Percentiles rank a stretch among this genome's conserved stretches.
Evolutionary conservation across 2,888 invertebrate species (phyloP).

Genomic region (Callyntrura sp.): DNA sequence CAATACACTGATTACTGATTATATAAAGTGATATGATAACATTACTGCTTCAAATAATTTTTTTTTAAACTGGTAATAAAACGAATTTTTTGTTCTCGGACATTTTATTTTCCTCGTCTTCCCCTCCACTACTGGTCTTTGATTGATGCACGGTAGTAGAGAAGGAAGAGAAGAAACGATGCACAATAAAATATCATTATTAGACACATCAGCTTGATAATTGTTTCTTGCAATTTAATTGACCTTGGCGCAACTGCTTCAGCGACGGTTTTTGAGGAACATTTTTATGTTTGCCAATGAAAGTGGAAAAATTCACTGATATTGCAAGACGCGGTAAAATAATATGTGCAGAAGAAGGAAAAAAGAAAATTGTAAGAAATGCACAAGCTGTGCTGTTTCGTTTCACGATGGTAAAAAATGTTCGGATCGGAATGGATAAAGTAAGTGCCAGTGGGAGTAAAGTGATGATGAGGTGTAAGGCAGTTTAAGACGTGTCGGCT

Average conservation of each 20-base stretch:
- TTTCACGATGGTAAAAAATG: too few species aligned
- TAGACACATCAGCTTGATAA: conserved; percentile 47
- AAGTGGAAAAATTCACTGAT: conserved; percentile 28
- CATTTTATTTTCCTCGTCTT: background rate
- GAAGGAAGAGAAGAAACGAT: too few species aligned
- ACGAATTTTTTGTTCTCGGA: conserved; percentile 9
- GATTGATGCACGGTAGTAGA: background rate
- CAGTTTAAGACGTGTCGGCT: too few species aligned
- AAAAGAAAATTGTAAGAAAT: background rate
- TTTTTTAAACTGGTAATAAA: background rate
- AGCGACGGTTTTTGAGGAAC: background rate
- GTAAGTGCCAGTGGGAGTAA: conserved; percentile 21
- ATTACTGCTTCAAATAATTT: background rate
- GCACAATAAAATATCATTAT: conserved; percentile 41
- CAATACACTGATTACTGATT: background rate
- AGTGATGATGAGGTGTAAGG: conserved; percentile 47
- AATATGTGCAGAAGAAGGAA: background rate
- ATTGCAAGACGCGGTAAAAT: too few species aligned
- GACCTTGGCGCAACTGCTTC: conserved; percentile 31
- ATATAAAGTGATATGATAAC: too few species aligned
- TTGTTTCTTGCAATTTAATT: conserved; percentile 29
- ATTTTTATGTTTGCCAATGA: background rate
- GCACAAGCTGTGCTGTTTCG: too few species aligned
- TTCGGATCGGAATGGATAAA: background rate
- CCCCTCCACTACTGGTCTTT: conserved; percentile 48